Evolutionary conservation across 2,888 invertebrate species (phyloP).

Genomic region (Schrankia costaestrigalis): DNA sequence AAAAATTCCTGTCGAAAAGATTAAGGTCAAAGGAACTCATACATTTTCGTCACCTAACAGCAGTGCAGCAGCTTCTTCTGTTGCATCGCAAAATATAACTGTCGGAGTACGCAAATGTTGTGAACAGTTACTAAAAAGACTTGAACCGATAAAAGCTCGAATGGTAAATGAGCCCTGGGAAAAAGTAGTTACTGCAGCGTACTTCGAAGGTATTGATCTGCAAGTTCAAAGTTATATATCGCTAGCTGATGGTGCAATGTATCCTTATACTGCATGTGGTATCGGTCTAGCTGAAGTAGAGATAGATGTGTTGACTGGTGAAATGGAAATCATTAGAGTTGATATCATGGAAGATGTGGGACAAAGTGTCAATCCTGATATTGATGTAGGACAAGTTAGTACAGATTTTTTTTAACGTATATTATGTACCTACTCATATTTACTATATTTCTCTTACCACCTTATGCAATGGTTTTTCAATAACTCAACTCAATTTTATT

Average conservation of each 20-base stretch:
- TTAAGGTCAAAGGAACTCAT: slow-evolving; percentile 23
- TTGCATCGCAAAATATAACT: slow-evolving; percentile 57
- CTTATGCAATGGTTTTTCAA: too few relatives aligned
- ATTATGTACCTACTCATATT: neutral
- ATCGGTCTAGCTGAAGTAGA: slow-evolving; percentile 83
- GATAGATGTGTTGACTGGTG: slow-evolving; percentile 86
- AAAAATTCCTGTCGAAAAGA: slow-evolving; percentile 22
- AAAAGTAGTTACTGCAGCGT: slow-evolving; percentile 75
- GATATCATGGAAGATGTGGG: slow-evolving; percentile 84
- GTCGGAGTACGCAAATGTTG: slow-evolving; percentile 39
- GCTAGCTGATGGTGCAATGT: slow-evolving; percentile 22
- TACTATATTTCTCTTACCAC: too few relatives aligned
- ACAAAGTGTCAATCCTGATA: slow-evolving; percentile 80
- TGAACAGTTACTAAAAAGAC: slow-evolving; percentile 38
- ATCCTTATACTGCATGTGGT: slow-evolving; percentile 67
- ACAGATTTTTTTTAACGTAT: neutral
- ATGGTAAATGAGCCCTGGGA: slow-evolving; percentile 77
- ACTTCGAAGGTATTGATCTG: slow-evolving; percentile 74
- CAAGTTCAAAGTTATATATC: slow-evolving; percentile 85
- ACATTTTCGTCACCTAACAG: slow-evolving; percentile 24
- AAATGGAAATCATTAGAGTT: slow-evolving; percentile 78
- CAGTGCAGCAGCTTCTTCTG: slow-evolving; percentile 17
- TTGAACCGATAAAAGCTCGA: slow-evolving; percentile 66
- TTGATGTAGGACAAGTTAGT: slow-evolving; percentile 83
- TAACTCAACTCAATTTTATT: too few relatives aligned